Conservation (phyloP, 2,888 invertebrate species). For the Eucera pruinosa region DNA sequence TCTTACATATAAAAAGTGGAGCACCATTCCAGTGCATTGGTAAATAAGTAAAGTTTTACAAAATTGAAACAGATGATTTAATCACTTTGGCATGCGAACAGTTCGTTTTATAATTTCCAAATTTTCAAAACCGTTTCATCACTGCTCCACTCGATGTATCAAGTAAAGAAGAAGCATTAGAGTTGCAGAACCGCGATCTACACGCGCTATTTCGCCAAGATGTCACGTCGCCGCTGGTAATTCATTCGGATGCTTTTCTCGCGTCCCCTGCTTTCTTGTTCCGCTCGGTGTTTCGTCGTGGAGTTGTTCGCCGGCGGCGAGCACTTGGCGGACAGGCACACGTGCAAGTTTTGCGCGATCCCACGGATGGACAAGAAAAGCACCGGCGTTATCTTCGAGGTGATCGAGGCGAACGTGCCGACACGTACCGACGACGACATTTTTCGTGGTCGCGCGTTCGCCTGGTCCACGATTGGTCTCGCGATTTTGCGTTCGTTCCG, state of each 20-base stretch:
- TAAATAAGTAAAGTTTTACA: too few species aligned
- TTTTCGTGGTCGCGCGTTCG: constrained; percentile 60
- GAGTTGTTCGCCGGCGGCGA: constrained; percentile 46
- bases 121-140: neutral
- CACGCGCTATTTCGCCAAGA: neutral
- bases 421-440: constrained; percentile 60
- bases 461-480: constrained; percentile 34
- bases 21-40: too few species aligned
- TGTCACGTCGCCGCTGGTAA: constrained; percentile 23
- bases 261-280: constrained; percentile 51
- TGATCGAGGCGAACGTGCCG: constrained; percentile 62
- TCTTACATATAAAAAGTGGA: too few species aligned
- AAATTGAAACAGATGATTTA: too few species aligned
- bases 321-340: constrained; percentile 55
- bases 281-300: constrained; percentile 40
- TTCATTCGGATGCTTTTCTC: constrained; percentile 52
- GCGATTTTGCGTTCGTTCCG: constrained; percentile 6
- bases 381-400: constrained; percentile 60
- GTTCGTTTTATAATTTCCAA: neutral
- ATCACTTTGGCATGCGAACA: too few species aligned
- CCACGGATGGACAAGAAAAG: constrained; percentile 60
- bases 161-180: neutral
- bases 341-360: constrained; percentile 66
- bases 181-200: neutral
- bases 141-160: too few species aligned